phyloP scores from a whole-genome alignment of 2,797 vertebrate species.

The Ptychobarbus kaznakovi region DNA sequence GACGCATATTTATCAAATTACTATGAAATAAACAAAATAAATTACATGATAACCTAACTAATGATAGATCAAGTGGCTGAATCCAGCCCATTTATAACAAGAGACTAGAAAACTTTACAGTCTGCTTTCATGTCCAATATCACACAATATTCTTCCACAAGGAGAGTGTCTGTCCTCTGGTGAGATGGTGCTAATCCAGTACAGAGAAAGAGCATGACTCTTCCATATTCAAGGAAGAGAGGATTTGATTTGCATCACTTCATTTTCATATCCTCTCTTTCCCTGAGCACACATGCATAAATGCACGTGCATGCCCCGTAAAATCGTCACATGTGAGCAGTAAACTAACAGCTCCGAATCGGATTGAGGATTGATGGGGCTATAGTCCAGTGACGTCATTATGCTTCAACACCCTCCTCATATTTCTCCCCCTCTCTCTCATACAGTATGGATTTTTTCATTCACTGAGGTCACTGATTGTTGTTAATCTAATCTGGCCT shows the following conservation, averaged over 20 bases:
- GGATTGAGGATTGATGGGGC: conserved; percentile 25
- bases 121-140: conserved; percentile 5
- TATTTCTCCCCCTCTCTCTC: conserved; percentile 21
- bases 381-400: conserved; percentile 22
- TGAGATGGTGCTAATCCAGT: conserved; percentile 27
- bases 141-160: not conserved
- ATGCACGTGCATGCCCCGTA: not conserved
- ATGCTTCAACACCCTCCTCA: conserved; percentile 3
- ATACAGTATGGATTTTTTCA: conserved; percentile 13
- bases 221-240: conserved; percentile 40
- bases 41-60: not conserved
- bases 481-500: conserved; percentile 27
- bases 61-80: not conserved
- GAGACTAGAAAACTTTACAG: not conserved
- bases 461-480: conserved; percentile 10
- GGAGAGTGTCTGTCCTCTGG: not conserved
- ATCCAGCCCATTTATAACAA: not conserved
- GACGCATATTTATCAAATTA: not conserved
- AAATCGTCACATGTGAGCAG: conserved; percentile 28
- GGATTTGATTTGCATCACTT: conserved; percentile 47
- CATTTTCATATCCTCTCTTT: conserved; percentile 14
- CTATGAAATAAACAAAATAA: not conserved
- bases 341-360: conserved; percentile 1
- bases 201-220: conserved; percentile 29
- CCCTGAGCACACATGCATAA: conserved; percentile 13